Percentiles rank a stretch among this genome's conserved stretches.
Conservation (phyloP, 2,113 vertebrate species). For the Cyrtonyx montezumae region DNA sequence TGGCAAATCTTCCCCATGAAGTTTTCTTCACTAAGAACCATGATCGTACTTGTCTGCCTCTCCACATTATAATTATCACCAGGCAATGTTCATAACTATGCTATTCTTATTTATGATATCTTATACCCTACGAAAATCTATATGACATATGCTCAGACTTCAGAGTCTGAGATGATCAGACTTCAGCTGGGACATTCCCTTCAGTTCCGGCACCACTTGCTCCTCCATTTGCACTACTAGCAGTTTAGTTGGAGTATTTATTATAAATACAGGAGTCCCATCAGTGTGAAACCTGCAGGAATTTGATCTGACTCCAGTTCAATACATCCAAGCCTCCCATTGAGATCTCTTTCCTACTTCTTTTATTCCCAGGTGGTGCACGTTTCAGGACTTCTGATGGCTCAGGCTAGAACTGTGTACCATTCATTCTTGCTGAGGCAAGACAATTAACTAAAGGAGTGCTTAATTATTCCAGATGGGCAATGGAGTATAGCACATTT, state of each 20-base stretch:
- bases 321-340: not conserved
- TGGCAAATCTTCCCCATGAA: constrained; percentile 57
- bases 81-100: constrained; percentile 66
- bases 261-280: not conserved
- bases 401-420: not conserved
- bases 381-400: constrained; percentile 15
- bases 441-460: constrained; percentile 42
- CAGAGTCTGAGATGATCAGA: constrained; percentile 1
- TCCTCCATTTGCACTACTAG: not conserved
- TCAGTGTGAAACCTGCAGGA: not conserved
- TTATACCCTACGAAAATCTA: constrained; percentile 46
- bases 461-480: constrained; percentile 47
- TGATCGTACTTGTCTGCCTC: constrained; percentile 61
- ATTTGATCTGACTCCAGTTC: not conserved
- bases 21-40: constrained; percentile 52
- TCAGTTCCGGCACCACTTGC: accelerated
- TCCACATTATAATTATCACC: constrained; percentile 60
- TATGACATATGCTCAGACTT: constrained; percentile 13
- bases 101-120: constrained; percentile 57
- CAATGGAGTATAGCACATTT: constrained; percentile 32
- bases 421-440: not conserved
- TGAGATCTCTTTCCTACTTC: not conserved
- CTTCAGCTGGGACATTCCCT: not conserved
- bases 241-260: not conserved
- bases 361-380: not conserved